A percentile compares a stretch with the other conserved stretches of the same genome.
Conservation (phyloP, 2,113 vertebrate genomes). For the Leptodactylus fuscus region DNA sequence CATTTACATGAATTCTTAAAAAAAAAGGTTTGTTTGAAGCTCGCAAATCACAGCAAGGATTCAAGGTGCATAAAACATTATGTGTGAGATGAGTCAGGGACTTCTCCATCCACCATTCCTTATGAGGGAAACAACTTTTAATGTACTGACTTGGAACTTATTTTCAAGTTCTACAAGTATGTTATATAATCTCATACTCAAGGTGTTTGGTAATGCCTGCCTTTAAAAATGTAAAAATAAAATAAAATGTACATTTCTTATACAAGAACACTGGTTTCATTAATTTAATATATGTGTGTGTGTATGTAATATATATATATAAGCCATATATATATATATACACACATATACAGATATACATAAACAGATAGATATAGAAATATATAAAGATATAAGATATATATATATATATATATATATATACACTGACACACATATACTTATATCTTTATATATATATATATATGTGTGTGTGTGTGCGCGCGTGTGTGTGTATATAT, state of each 20-base stretch:
- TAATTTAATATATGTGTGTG: too few relatives aligned
- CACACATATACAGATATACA: not conserved
- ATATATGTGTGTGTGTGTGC: too few relatives aligned
- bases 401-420: not conserved
- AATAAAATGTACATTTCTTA: too few relatives aligned
- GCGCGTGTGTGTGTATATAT: too few relatives aligned
- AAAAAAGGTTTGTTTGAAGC: constrained; percentile 41
- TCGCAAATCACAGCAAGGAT: constrained; percentile 35
- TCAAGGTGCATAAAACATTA: constrained; percentile 34
- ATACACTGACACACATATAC: too few relatives aligned
- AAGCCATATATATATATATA: not conserved
- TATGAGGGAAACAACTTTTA: not conserved
- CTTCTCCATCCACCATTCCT: not conserved
- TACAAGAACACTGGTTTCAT: too few relatives aligned
- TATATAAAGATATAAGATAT: not conserved
- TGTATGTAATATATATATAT: too few relatives aligned
- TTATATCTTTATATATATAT: too few relatives aligned
- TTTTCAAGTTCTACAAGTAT: not conserved
- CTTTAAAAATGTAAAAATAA: too few relatives aligned
- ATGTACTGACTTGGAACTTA: constrained; percentile 1
- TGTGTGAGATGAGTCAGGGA: not conserved
- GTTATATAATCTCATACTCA: not conserved
- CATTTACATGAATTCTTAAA: constrained; percentile 38
- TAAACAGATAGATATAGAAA: too few relatives aligned
- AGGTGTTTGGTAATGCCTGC: too few relatives aligned